Base-by-base conservation (phyloP, 1,140 invertebrate species). In the Drosophila willistoni region DNA sequence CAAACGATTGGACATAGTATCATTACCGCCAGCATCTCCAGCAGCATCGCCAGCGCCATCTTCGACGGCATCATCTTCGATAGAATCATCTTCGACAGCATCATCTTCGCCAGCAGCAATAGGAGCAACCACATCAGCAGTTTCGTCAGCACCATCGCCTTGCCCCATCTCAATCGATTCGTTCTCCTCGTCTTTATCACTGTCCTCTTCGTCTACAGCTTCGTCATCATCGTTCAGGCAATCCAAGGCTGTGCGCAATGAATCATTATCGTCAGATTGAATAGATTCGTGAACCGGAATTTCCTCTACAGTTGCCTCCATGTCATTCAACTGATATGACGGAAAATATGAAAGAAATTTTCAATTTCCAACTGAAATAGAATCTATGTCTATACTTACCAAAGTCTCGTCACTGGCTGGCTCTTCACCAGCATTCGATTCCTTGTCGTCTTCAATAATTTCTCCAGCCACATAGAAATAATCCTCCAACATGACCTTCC, bases 401-500 rank as follows among this genome's bases (percentile, higher is more conserved):
- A 51, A 51, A 5, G 44, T 3, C 7, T 51, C 14, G 0, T 12
- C 36, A 13, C 12, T 12, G 17, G 7, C 7, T 9, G 17, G 7
- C 17, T 51, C 17, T 3, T 51, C 44, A 14, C 12, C 7, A 1
- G n/a, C 7, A 10, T 25, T 5, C 7, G 19, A 9, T 4, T 5
- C 5, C 9, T 3, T 54, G n/a, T 10, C 19, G 0, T 44, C 13
- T 1, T 73, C n/a, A 3, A 22, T 1, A 9, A 86, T 7, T 1
- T 6, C 12, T 1, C 83, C 83, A 4, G 73, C 77, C 0, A 14
- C 70, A 56, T 51, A 33, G 55, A 90, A 87, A 10, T 64, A 17
- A 25, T 83, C 73, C 0, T 80, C 80, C 3, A 87, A 62, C 54
- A 60, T 36, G 0, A 33, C 57, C 1, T 39, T 13, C 76, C 80